Evolutionary conservation across 1,140 invertebrate genomes (phyloP).

Genomic region (Heliconius nattereri): DNA sequence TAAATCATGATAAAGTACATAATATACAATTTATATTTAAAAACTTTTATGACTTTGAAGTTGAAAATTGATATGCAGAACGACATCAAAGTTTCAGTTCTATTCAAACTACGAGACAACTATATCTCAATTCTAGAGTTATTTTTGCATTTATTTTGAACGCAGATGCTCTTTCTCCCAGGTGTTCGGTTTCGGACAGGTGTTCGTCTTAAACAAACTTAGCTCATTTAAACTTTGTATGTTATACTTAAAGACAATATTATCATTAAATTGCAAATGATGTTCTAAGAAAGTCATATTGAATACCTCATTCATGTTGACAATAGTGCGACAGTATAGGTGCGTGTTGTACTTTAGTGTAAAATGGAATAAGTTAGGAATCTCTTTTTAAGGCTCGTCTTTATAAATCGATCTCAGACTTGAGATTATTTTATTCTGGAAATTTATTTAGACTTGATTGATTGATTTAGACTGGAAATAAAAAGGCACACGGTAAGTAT

Average conservation of each 20-base stretch:
- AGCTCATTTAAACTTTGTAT: background rate
- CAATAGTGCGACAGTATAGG: too few relatives aligned
- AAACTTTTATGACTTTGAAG: background rate
- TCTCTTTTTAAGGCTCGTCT: too few relatives aligned
- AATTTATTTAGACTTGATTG: too few relatives aligned
- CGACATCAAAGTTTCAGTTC: slow-evolving; percentile 15
- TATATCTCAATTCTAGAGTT: background rate
- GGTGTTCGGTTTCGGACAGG: too few relatives aligned
- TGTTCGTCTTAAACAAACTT: background rate
- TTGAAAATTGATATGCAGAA: background rate
- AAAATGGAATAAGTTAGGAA: too few relatives aligned
- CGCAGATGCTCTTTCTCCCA: background rate
- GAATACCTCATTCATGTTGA: too few relatives aligned
- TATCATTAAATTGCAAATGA: background rate
- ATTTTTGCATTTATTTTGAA: background rate
- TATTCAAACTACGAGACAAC: background rate
- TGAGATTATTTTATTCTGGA: too few relatives aligned
- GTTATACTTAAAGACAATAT: background rate
- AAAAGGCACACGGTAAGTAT: too few relatives aligned
- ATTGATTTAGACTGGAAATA: too few relatives aligned
- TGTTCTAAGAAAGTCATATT: too few relatives aligned
- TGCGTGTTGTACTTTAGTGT: too few relatives aligned
- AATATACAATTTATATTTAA: background rate
- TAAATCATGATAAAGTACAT: background rate
- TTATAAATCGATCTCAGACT: too few relatives aligned